A percentile compares a stretch with the other conserved stretches of the same genome.
Evolutionary conservation across 1,140 invertebrate genomes (phyloP).

Genomic region (Sinonovacula constricta): DNA sequence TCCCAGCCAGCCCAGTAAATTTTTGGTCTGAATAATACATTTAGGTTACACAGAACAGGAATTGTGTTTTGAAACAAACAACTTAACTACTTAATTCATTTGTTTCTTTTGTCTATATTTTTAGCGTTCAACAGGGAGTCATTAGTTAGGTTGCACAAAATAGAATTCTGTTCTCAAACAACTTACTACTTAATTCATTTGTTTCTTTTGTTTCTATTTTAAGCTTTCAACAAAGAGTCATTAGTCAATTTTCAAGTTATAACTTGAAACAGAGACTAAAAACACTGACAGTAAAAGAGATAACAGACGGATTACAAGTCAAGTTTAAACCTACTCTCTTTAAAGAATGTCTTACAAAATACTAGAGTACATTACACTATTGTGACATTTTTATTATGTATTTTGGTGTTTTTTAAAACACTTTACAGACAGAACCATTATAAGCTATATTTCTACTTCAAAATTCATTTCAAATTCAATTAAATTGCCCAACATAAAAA

Average conservation of each 20-base stretch:
- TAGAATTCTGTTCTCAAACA: too few relatives aligned
- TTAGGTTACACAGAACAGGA: background rate
- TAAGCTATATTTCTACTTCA: background rate
- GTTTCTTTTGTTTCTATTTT: too few relatives aligned
- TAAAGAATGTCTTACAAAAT: too few relatives aligned
- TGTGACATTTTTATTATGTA: background rate
- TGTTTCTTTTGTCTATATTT: background rate
- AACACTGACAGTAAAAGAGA: slow-evolving; percentile 92
- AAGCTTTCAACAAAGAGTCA: too few relatives aligned
- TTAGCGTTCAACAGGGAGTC: background rate
- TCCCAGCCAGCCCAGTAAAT: slow-evolving; percentile 83
- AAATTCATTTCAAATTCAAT: background rate
- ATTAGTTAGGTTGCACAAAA: background rate
- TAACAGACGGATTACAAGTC: slow-evolving; percentile 80
- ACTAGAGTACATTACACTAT: background rate
- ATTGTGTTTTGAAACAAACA: background rate
- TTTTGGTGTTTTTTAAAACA: background rate
- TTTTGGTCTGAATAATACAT: slow-evolving; percentile 80
- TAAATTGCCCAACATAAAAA: background rate
- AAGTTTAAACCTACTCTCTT: too few relatives aligned
- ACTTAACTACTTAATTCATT: background rate
- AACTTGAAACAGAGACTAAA: too few relatives aligned
- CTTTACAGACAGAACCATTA: too few relatives aligned
- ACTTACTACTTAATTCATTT: too few relatives aligned
- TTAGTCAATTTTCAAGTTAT: too few relatives aligned